phyloP scores from a whole-genome alignment of 2,888 invertebrate species.

The Platycheirus albimanus region DNA sequence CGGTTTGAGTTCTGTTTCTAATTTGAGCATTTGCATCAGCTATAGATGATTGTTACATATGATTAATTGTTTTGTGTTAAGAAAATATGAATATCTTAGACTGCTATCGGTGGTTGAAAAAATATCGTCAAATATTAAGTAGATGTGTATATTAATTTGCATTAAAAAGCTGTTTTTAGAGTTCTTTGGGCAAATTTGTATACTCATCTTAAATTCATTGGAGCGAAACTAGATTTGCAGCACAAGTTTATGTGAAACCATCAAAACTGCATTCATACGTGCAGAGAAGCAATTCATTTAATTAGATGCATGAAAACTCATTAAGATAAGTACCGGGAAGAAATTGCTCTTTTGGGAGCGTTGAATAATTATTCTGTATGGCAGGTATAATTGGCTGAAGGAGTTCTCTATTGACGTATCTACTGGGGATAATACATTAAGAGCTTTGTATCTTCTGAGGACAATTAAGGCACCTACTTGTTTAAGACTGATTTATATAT shows the following conservation, averaged over 20 bases:
- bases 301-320: conserved; percentile 82
- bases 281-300: conserved; percentile 80
- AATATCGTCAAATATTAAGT: background rate
- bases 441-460: background rate
- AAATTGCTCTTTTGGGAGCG: conserved; percentile 64
- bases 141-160: no score
- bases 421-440: conserved; percentile 47
- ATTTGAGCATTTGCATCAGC: conserved; percentile 23
- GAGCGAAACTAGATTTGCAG: conserved; percentile 20
- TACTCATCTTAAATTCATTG: background rate
- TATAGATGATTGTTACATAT: background rate
- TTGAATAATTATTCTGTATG: conserved; percentile 65
- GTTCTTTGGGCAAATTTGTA: background rate
- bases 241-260: conserved; percentile 22
- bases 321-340: conserved; percentile 80
- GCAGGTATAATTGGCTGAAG: conserved; percentile 55
- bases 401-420: conserved; percentile 46
- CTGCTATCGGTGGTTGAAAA: background rate
- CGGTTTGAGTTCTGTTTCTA: conserved; percentile 33
- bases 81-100: background rate
- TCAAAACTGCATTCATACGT: conserved; percentile 33
- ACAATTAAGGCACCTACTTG: no score
- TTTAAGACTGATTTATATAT: no score
- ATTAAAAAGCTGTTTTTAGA: no score
- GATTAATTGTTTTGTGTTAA: conserved; percentile 27